phyloP scores from a whole-genome alignment of 2,113 vertebrate genomes.

The Lathamus discolor region DNA sequence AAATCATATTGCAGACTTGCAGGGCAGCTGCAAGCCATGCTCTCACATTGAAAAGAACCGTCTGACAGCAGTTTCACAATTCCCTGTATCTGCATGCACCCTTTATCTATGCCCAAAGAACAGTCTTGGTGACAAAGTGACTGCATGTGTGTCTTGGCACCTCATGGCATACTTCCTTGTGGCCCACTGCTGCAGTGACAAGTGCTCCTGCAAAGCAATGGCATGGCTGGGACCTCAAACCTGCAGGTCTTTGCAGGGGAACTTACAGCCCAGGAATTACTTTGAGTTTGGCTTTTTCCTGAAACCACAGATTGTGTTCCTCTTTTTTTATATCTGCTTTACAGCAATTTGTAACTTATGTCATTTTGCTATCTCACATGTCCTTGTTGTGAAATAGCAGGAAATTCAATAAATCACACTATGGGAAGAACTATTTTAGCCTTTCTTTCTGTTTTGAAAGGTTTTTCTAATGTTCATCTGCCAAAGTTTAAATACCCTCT shows the following conservation, averaged over 20 bases:
- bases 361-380: background rate
- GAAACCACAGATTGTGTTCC: background rate
- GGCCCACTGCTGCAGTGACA: background rate
- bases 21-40: background rate
- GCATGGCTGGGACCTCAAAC: background rate
- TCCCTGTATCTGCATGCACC: background rate
- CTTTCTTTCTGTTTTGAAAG: background rate
- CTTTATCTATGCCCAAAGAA: background rate
- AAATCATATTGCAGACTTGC: background rate
- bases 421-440: background rate
- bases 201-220: background rate
- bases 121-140: background rate
- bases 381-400: background rate
- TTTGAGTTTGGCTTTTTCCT: background rate
- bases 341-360: background rate
- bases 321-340: background rate
- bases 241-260: background rate
- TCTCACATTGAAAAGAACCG: background rate
- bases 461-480: background rate
- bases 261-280: background rate
- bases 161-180: background rate
- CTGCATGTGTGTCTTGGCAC: background rate
- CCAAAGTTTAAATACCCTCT: background rate
- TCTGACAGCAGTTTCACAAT: background rate
- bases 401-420: background rate